These are phyloP conservation scores for Cryptus armator DNA, from an alignment of 2,888 invertebrate species.

Conservation along the genomic window DNA sequence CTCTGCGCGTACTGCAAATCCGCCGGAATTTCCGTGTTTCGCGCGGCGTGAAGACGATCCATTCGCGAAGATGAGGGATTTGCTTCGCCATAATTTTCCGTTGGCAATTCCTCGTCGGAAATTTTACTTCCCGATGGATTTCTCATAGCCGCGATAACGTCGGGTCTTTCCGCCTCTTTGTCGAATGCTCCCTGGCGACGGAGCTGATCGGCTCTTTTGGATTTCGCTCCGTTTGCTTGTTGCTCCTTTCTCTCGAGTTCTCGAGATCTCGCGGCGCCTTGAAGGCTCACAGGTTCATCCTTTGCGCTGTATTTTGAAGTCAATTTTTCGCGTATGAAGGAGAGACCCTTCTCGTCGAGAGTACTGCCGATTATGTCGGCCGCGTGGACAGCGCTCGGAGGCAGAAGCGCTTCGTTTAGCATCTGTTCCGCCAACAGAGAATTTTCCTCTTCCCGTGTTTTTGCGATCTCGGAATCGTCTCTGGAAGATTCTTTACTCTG, in stretches of 20 bases:
- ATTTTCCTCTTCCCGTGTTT: conserved; percentile 59
- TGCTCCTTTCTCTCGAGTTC: conserved; percentile 49
- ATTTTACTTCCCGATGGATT: conserved; percentile 53
- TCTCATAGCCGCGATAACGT: conserved; percentile 53
- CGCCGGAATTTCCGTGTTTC: neutral
- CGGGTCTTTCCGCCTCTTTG: conserved; percentile 60
- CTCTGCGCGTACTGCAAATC: conserved; percentile 13
- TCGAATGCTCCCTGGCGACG: conserved; percentile 64
- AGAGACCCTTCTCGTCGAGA: conserved; percentile 77
- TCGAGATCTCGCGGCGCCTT: conserved; percentile 48
- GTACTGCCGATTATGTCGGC: conserved; percentile 81
- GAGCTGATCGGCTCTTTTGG: conserved; percentile 52
- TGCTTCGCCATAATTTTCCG: conserved; percentile 13
- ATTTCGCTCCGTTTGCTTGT: conserved; percentile 30
- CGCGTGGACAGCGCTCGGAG: conserved; percentile 77
- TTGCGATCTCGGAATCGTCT: conserved; percentile 13
- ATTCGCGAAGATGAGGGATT: neutral
- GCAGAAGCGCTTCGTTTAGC: conserved; percentile 78
- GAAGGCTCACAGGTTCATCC: conserved; percentile 65
- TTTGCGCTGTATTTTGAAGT: conserved; percentile 77
- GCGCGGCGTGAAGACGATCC: neutral
- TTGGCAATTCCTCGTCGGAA: neutral
- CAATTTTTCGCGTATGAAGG: conserved; percentile 80
- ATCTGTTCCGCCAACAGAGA: conserved; percentile 76
- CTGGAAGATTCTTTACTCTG: neutral